Evolutionary conservation across 2,113 vertebrate species (phyloP), one percentile per base, ranked within the genome.

Genomic region (Zapus hudsonius): DNA sequence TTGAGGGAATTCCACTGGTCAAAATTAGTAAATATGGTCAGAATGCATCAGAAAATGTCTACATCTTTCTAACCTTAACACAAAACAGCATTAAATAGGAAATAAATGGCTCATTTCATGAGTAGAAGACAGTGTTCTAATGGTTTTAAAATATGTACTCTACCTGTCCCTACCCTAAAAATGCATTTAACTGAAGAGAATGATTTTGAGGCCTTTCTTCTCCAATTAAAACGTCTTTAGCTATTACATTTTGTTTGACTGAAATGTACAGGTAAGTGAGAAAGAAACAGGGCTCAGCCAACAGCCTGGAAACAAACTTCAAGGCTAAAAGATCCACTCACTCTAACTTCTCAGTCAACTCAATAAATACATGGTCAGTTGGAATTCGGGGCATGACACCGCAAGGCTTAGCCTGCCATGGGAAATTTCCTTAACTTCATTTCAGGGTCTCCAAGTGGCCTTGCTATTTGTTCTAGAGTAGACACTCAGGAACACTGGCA

Each of bases 51-150:
- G 44, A 84, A 20, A 92, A 59, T 55, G 10, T 63, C 69, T 55
- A 92, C 38, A 47, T 63, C 36, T 83, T 91, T 80, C 87, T 93
- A 92, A 94, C 87, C 70, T n/a, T 78, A 87, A 94, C 70, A 90
- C 5, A 27, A 90, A 90, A 93, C 61, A 81, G 67, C 38, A 80
- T 87, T 94, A 74, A 94, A 92, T 91, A 91, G 64, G 42, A 93
- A 93, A 44, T 64, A 87, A 93, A 69, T 92, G 90, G 91, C 84
- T 97, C 86, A 75, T 89, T 88, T 89, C 63, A 64, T 76, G 55
- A 87, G 40, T 91, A 36, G 76, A 27, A 94, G 76, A 92, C 92
- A 86, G 87, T 93, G 91, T 96, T 96, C 91, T 76, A 63, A 72
- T 66, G 29, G 25, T 93, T 91, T 94, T 29, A 57, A 93, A 94